Conservation (phyloP, 1,140 invertebrate species). For the Pseudomyrmex pallidus region DNA sequence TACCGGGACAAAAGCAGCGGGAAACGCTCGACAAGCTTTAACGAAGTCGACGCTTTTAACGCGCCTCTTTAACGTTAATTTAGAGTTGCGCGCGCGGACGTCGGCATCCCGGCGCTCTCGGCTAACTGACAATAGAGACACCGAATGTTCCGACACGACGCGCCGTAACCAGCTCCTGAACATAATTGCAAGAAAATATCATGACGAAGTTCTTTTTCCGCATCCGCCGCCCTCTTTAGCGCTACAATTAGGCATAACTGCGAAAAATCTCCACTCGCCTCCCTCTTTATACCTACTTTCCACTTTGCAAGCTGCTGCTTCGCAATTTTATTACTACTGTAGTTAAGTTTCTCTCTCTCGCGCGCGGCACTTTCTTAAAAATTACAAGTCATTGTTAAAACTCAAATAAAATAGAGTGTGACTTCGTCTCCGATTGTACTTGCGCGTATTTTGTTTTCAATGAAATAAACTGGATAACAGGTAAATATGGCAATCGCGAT, state of each 20-base stretch:
- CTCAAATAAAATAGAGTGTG: neutral
- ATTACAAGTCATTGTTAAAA: slow-evolving; percentile 13
- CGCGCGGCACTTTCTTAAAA: neutral
- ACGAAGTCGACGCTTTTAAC: slow-evolving; percentile 71
- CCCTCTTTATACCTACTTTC: slow-evolving; percentile 49
- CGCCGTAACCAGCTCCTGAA: slow-evolving; percentile 56
- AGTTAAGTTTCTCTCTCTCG: slow-evolving; percentile 43
- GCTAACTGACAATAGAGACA: slow-evolving; percentile 61
- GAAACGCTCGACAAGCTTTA: slow-evolving; percentile 63
- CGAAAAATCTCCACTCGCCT: slow-evolving; percentile 54
- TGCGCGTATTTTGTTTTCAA: neutral
- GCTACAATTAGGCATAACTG: slow-evolving; percentile 50
- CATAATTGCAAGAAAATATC: slow-evolving; percentile 70
- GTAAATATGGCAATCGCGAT: neutral
- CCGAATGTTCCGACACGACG: slow-evolving; percentile 37
- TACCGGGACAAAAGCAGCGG: slow-evolving; percentile 69
- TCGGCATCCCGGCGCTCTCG: slow-evolving; percentile 13
- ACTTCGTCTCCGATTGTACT: neutral
- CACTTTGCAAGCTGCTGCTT: slow-evolving; percentile 47
- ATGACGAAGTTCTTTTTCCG: slow-evolving; percentile 41
- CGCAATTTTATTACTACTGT: slow-evolving; percentile 56
- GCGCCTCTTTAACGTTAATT: slow-evolving; percentile 65
- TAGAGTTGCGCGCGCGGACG: slow-evolving; percentile 39
- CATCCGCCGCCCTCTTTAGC: neutral
- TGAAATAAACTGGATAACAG: neutral